phyloP scores from a whole-genome alignment of 2,888 invertebrate species.

The Drosophila anomalipes region DNA sequence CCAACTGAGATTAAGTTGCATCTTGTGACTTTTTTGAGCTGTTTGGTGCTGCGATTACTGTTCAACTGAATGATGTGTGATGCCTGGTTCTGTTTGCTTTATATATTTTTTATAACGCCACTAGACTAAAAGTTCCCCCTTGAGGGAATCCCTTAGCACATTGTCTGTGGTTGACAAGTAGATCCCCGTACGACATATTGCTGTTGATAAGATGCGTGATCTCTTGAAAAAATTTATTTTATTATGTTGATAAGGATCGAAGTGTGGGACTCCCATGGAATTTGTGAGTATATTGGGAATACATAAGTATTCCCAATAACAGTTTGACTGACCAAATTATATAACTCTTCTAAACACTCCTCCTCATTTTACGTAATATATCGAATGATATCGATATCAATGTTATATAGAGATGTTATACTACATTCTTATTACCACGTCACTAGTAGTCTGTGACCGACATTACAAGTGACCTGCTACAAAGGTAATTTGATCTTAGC shows the following conservation, averaged over 20 bases:
- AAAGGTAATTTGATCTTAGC: background rate
- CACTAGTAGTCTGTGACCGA: background rate
- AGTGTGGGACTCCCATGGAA: background rate
- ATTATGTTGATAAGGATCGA: background rate
- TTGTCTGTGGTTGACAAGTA: conserved; percentile 38
- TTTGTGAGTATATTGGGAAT: background rate
- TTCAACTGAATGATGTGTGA: background rate
- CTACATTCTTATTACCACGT: background rate
- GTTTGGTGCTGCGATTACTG: background rate
- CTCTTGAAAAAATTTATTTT: background rate
- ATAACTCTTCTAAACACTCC: background rate
- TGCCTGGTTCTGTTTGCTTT: background rate
- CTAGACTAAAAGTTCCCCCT: conserved; percentile 27
- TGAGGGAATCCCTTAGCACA: conserved; percentile 38
- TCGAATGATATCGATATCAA: background rate
- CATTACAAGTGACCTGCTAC: background rate
- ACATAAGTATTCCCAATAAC: background rate
- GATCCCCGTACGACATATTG: conserved; percentile 42
- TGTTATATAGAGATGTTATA: background rate
- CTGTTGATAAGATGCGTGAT: conserved; percentile 20
- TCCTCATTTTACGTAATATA: background rate
- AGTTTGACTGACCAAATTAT: background rate
- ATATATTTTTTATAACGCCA: background rate
- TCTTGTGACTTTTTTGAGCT: conserved; percentile 9
- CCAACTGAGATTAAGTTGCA: conserved; percentile 24